Evolutionary conservation across 2,888 invertebrate genomes (phyloP), one percentile per base, ranked within the genome.

Genomic region (Idaea straminata): DNA sequence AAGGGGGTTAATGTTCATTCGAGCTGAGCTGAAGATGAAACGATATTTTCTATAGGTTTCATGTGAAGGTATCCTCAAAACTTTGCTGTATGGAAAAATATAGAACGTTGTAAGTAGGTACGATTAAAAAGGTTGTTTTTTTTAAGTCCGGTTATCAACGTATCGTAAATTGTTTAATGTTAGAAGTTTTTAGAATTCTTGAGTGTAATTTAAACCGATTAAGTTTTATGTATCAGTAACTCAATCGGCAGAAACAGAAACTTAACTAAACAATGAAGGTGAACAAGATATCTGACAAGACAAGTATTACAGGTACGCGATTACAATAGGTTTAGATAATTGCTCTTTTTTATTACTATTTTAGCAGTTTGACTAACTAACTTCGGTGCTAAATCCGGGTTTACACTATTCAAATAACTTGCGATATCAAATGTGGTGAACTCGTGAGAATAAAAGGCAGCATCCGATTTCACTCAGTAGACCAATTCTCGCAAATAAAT

Each of bases 161-260:
- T 64, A 47, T 64, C 64, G 57, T 58, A 62, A 61, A 59, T 64
- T 65, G 57, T 64, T 59, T 38, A 47, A 57, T 59, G 63, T 62
- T 15, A 66, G 36, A 65, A 62, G 59, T n/a, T 59, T 15, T 57
- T 66, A 35, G 35, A 61, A 69, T 69, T 69, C 66, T 68, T 68
- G 65, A 57, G 59, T 58, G 67, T 66, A 66, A 67, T 65, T 65
- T 65, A 58, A 65, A 57, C 63, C 69, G 61, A 63, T 68, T 68
- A 63, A 59, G 35, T 62, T 65, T 65, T 65, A 60, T 57, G 35
- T 63, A 69, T 67, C 66, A 62, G 73, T 69, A 68, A 74, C 62
- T 73, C 69, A 73, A 74, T 72, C 72, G 68, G 70, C 74, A 73
- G 76, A 78, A 75, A 71, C 73, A 62, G 70, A 72, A 70, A 71